Conservation (phyloP, 2,888 invertebrate genomes). For the Agrochola lota region DNA sequence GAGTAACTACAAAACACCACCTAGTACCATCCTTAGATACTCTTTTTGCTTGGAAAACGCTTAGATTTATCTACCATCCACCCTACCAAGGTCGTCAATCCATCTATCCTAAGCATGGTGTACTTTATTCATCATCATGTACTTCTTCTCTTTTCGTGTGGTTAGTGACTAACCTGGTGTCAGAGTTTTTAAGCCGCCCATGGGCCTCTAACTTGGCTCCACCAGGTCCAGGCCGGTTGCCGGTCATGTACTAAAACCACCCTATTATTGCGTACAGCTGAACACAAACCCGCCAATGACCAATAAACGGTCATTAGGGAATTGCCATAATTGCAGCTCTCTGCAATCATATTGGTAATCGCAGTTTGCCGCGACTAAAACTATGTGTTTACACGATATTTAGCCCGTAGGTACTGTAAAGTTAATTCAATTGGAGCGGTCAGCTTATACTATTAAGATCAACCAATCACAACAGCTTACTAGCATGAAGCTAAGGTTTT, state of each 20-base stretch:
- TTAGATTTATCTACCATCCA: neutral
- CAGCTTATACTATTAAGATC: no score
- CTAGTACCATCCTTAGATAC: neutral
- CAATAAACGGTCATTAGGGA: slow-evolving; percentile 5
- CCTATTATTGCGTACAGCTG: neutral
- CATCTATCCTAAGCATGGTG: neutral
- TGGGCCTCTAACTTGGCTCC: no score
- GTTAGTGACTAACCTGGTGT: no score
- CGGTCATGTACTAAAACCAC: neutral
- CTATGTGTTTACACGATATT: neutral
- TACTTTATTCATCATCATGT: no score
- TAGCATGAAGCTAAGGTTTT: no score
- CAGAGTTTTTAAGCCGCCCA: no score
- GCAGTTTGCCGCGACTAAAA: slow-evolving; percentile 13
- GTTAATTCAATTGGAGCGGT: no score
- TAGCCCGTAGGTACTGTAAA: no score
- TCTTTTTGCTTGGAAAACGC: neutral
- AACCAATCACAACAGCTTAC: no score
- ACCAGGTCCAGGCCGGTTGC: no score
- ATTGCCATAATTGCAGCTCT: slow-evolving; percentile 4
- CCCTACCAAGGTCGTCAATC: no score
- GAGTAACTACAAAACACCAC: neutral
- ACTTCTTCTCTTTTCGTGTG: no score
- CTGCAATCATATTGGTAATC: slow-evolving; percentile 9
- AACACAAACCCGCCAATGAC: neutral